These are phyloP conservation scores for Salmo trutta DNA, from an alignment of 2,797 vertebrate species.

Conservation along the genomic window DNA sequence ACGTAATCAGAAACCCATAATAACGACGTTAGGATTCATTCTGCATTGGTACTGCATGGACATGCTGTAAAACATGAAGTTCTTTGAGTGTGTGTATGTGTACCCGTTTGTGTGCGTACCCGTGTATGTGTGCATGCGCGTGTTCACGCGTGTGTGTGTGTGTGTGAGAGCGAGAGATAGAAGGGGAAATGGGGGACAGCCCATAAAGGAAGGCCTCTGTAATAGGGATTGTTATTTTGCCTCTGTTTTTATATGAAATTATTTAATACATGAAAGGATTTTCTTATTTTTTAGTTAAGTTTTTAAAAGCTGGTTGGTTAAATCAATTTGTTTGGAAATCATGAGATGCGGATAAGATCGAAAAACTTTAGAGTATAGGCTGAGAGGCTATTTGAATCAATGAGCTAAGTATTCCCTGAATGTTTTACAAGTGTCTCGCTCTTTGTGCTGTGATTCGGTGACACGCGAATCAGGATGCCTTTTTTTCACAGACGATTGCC, in stretches of 20 bases:
- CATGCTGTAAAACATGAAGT: conserved; percentile 51
- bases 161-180: conserved; percentile 10
- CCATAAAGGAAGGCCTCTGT: conserved; percentile 37
- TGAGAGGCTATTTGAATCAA: neutral
- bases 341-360: conserved; percentile 2
- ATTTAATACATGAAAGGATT: conserved; percentile 73
- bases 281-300: conserved; percentile 56
- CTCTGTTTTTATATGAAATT: conserved; percentile 66
- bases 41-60: conserved; percentile 75
- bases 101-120: conserved; percentile 22
- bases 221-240: conserved; percentile 48
- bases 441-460: conserved; percentile 16
- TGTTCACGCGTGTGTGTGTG: neutral
- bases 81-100: conserved; percentile 35
- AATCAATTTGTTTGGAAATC: conserved; percentile 5
- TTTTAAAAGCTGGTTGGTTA: conserved; percentile 50
- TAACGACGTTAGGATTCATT: conserved; percentile 24
- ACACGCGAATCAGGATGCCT: conserved; percentile 62
- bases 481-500: conserved; percentile 58
- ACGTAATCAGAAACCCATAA: conserved; percentile 46
- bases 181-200: neutral
- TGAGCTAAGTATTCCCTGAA: conserved; percentile 24
- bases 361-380: neutral
- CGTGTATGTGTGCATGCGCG: conserved; percentile 34
- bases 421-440: conserved; percentile 24